These are phyloP conservation scores for Merops nubicus DNA, from an alignment of 2,113 vertebrate genomes.

Conservation along the genomic window DNA sequence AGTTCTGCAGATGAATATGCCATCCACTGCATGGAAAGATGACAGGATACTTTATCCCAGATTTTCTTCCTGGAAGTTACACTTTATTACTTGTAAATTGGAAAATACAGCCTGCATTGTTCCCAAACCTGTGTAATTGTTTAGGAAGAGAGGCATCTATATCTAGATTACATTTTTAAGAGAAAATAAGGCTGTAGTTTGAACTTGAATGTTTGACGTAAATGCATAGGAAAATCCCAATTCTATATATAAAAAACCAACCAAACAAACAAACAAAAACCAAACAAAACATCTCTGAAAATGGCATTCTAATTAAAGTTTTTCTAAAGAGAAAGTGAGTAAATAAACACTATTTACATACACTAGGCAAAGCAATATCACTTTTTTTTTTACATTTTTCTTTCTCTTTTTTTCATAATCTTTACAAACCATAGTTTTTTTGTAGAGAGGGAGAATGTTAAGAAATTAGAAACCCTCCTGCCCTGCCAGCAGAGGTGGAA, in stretches of 20 bases:
- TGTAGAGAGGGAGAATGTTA: neutral
- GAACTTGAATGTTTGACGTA: neutral
- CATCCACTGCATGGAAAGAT: neutral
- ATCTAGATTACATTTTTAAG: neutral
- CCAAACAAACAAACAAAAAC: too few species aligned
- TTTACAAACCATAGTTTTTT: neutral
- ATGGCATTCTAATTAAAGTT: neutral
- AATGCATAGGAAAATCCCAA: neutral
- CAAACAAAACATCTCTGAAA: neutral
- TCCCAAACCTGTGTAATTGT: neutral
- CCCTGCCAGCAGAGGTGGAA: neutral
- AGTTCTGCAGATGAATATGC: neutral
- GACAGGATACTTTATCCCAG: neutral
- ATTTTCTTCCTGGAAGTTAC: neutral
- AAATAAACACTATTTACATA: neutral
- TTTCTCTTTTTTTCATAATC: neutral
- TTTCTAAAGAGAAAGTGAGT: neutral
- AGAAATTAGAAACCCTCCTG: neutral
- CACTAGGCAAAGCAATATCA: neutral
- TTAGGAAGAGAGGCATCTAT: neutral
- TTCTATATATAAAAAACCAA: neutral
- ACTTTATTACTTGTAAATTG: neutral
- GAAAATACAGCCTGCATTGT: conserved; percentile 1
- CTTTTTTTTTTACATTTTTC: neutral
- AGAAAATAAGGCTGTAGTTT: neutral